Percentiles rank a stretch among this genome's conserved stretches.
phyloP scores from a whole-genome alignment of 2,113 vertebrate species.

The Pedetes capensis region DNA sequence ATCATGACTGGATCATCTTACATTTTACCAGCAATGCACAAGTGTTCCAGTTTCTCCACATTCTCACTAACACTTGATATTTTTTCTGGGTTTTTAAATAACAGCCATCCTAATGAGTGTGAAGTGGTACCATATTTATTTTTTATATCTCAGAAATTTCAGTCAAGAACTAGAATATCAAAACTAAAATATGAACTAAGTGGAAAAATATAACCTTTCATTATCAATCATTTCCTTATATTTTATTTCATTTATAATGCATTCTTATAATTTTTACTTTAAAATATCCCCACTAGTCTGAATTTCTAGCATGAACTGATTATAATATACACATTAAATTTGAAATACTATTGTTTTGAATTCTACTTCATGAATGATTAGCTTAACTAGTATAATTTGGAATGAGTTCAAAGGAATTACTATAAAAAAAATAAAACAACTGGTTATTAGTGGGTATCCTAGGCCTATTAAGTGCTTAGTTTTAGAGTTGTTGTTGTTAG shows the following conservation, averaged over 20 bases:
- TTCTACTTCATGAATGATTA: background rate
- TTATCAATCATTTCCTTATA: background rate
- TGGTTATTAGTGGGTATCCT: background rate
- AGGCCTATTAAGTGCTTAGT: background rate
- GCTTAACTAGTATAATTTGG: background rate
- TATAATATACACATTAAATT: background rate
- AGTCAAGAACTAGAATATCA: background rate
- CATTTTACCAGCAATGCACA: background rate
- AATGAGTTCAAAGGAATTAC: conserved; percentile 9
- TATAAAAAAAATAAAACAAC: background rate
- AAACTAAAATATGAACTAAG: background rate
- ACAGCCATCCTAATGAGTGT: background rate
- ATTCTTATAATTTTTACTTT: background rate
- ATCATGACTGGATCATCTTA: background rate
- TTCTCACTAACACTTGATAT: background rate
- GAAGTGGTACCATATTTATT: background rate
- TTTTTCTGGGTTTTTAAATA: background rate
- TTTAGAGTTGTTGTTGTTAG: too few relatives aligned
- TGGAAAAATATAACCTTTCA: background rate
- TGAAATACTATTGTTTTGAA: background rate
- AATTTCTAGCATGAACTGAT: conserved; percentile 8
- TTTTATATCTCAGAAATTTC: background rate
- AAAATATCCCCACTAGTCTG: background rate
- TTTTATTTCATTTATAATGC: conserved; percentile 19
- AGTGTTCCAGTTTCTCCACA: background rate